Percentiles rank a stretch among this genome's conserved stretches.
phyloP scores from a whole-genome alignment of 2,888 invertebrate species.

The Pachymerium ferrugineum region DNA sequence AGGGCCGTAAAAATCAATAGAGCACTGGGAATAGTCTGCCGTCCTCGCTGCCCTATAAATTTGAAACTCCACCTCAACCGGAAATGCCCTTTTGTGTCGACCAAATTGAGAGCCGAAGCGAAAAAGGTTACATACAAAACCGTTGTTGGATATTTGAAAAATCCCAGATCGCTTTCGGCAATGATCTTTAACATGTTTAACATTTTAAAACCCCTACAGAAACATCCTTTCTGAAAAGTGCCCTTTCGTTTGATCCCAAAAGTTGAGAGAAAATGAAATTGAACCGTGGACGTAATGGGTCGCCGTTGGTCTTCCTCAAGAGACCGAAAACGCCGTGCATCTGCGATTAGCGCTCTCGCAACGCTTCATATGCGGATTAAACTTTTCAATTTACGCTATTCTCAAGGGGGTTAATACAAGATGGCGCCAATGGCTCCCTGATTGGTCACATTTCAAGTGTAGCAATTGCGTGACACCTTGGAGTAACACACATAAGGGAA shows the following conservation, averaged over 20 bases:
- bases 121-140: too few species aligned
- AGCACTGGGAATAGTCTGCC: too few species aligned
- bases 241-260: neutral
- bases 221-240: neutral
- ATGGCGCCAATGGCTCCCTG: neutral
- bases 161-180: too few species aligned
- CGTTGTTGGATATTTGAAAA: too few species aligned
- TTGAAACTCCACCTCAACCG: too few species aligned
- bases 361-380: constrained; percentile 9
- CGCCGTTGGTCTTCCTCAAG: neutral
- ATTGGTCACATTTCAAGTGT: neutral
- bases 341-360: neutral
- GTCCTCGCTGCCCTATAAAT: too few species aligned
- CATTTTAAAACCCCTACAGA: neutral
- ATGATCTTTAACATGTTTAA: too few species aligned
- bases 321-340: neutral
- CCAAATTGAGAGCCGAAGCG: too few species aligned
- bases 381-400: constrained; percentile 1
- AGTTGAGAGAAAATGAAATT: too few species aligned
- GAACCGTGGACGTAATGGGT: neutral
- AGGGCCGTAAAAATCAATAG: too few species aligned
- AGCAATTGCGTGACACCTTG: neutral
- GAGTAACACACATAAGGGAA: too few species aligned
- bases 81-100: too few species aligned
- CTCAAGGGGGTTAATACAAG: neutral